These are phyloP conservation scores for Harpalus rubripes DNA, from an alignment of 2,888 invertebrate genomes.

Conservation along the genomic window DNA sequence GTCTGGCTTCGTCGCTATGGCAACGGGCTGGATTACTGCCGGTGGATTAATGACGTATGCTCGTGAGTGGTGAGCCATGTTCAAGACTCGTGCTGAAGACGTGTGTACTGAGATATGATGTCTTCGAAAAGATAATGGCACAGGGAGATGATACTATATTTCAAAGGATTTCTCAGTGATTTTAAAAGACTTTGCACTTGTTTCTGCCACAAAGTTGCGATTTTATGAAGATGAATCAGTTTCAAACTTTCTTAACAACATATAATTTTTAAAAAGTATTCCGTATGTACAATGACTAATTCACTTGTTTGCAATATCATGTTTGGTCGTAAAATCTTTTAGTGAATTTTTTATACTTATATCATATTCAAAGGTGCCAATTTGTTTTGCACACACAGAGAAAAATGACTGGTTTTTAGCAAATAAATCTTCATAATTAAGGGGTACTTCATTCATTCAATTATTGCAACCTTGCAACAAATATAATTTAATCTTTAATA, in stretches of 20 bases:
- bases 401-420: no score
- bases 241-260: not conserved
- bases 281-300: no score
- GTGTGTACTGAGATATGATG: slow-evolving; percentile 36
- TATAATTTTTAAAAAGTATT: not conserved
- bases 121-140: slow-evolving; percentile 8
- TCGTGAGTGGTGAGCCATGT: slow-evolving; percentile 40
- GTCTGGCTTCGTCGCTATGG: slow-evolving; percentile 20
- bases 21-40: slow-evolving; percentile 25
- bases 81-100: slow-evolving; percentile 21
- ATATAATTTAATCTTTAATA: no score
- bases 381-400: no score
- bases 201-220: not conserved
- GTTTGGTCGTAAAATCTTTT: no score
- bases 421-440: no score
- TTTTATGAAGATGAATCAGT: not conserved
- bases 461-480: no score
- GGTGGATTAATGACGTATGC: slow-evolving; percentile 46
- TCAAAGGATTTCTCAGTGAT: not conserved
- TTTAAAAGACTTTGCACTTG: not conserved
- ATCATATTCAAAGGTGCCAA: no score
- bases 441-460: no score
- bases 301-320: no score
- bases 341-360: no score
- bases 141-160: not conserved